Evolutionary conservation across 2,888 invertebrate species (phyloP).

Genomic region (Drosophila nr. perissopoda): DNA sequence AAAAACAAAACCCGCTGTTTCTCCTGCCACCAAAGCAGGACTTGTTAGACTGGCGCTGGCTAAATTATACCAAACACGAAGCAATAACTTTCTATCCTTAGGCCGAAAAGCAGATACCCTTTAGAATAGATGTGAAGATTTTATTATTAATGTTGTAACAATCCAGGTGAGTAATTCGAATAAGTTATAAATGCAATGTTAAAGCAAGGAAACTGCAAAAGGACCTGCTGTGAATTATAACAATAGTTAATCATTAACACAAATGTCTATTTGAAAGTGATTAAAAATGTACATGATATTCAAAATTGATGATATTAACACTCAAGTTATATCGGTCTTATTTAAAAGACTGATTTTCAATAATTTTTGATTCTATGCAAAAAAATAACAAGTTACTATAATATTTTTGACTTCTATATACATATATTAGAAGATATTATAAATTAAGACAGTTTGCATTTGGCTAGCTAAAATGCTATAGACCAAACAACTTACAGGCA

Average conservation of each 20-base stretch:
- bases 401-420: neutral
- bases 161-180: neutral
- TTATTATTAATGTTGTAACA: neutral
- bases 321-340: neutral
- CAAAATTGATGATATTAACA: neutral
- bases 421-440: too few species aligned
- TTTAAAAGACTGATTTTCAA: neutral
- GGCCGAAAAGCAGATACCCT: slow-evolving; percentile 17
- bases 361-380: too few species aligned
- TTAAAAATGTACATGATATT: neutral
- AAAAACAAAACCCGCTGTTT: slow-evolving; percentile 54
- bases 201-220: neutral
- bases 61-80: slow-evolving; percentile 72
- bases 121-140: neutral
- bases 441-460: too few species aligned
- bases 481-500: neutral
- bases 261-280: neutral
- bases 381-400: too few species aligned
- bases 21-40: slow-evolving; percentile 23
- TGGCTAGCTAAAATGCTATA: neutral
- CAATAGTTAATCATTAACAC: neutral
- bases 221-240: neutral
- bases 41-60: slow-evolving; percentile 55
- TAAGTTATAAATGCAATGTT: neutral
- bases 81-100: neutral